A percentile compares a stretch with the other conserved stretches of the same genome.
Evolutionary conservation across 2,888 invertebrate species (phyloP).

Genomic region (Chrysodeixis includens): DNA sequence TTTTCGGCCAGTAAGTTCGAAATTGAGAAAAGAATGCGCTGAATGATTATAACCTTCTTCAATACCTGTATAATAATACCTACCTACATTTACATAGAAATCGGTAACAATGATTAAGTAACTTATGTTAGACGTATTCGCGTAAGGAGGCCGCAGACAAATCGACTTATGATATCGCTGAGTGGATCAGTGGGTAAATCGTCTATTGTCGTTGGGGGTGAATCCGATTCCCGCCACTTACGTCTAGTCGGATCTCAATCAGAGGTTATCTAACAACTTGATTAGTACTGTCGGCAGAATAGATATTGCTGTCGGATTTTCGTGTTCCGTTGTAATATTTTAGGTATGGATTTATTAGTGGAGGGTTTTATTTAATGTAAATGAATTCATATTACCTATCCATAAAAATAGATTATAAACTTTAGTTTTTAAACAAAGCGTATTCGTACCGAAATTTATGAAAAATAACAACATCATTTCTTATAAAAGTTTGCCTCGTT

Average conservation of each 20-base stretch:
- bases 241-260: constrained; percentile 55
- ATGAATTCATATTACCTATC: not conserved
- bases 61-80: no score
- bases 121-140: constrained; percentile 40
- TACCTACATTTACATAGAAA: not conserved
- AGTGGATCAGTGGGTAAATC: constrained; percentile 54
- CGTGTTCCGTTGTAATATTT: not conserved
- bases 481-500: constrained; percentile 48
- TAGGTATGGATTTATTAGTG: not conserved
- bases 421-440: not conserved
- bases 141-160: constrained; percentile 32
- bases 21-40: no score
- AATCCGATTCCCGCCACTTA: constrained; percentile 59
- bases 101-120: constrained; percentile 29
- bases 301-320: constrained; percentile 7
- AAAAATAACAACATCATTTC: constrained; percentile 29
- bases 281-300: constrained; percentile 54
- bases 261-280: constrained; percentile 58
- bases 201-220: constrained; percentile 52
- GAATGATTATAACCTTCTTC: no score
- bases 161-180: constrained; percentile 57
- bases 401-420: not conserved
- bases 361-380: not conserved
- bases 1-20: no score
- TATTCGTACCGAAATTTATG: constrained; percentile 10